Base-by-base conservation (phyloP, 2,113 vertebrate genomes). In the Tychaedon coryphoeus region DNA sequence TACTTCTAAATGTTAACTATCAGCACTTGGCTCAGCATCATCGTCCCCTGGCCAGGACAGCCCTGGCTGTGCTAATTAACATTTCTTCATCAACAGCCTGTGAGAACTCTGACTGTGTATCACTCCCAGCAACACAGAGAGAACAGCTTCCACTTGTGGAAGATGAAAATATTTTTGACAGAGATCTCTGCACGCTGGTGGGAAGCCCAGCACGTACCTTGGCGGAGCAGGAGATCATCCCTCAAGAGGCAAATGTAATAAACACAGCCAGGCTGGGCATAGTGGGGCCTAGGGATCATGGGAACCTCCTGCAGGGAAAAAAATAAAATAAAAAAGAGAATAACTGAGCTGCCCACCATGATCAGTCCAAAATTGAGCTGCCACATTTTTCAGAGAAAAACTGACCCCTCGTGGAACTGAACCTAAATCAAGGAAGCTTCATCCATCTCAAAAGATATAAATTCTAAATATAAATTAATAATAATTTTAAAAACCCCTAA, bases 201-300 rank as follows among this genome's bases (percentile, higher is more conserved):
- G 83, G 38, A 33, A 29, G 6, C 15, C 22, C 43, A 56, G 57
- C 31, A 92, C 95, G 0, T 88, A 99, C 99, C 99, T 98, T 99
- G 99, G 92, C 99, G 99, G 42, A 99, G 98, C 93, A 99, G 98
- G 90, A 99, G 98, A 5, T 99, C 99, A 12, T 99, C 99, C 93
- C 99, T 98, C 50, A 99, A 93, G 40, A 99, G 98, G 91, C 99
- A 99, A 93, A 99, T 99, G 90, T 99, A 99, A 97, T 99, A 99
- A 87, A 99, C 98, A 28, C 99, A 99, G 91, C 99, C 99, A 6
- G 99, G 98, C 93, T 99, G 99, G 66, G 99, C 98, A 13, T 99
- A 99, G 87, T 99, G 99, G 53, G 99, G 99, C 38, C 99, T 98
- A 47, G 99, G 99, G 77, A 99, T 98, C 99, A 99, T 99, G 62